Base-by-base conservation (phyloP, 2,888 invertebrate species). In the Eilema griseolum region DNA sequence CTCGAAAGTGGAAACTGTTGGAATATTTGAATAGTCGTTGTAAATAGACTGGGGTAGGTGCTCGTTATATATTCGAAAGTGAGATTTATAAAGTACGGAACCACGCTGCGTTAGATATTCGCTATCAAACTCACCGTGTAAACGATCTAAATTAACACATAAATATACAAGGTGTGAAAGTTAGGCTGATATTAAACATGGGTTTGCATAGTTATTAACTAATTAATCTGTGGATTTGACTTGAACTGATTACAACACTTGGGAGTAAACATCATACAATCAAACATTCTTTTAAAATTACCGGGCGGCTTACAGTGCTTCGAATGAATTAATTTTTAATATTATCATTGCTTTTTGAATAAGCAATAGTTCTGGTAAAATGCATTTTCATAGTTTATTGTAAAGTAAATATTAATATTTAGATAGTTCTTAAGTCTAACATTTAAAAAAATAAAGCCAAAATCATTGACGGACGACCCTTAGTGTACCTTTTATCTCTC, bases 51-150 rank as follows among this genome's bases (percentile, higher is more conserved):
- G 69, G 79, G 76, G 74, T 75, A 72, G 75, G 71, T 66, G 73
- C 81, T 83, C 80, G 80, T 85, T 81, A 80, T 78, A 78, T 79
- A 77, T 82, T 81, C 67, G 82, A 86, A 86, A 86, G 84, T 84
- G 77, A 79, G 80, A 81, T 85, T 78, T 85, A 84, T 83, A 74
- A 70, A 81, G 79, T 82, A 77, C 77, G 79, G 77, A 76, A 79
- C 75, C 82, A 81, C 69, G 85, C 83, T 81, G 85, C 33, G 81
- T 77, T 78, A 75, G 80, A 78, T 77, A 81, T 75, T 74, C 68
- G 67, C 68, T 79, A 80, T 80, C 81, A 79, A 37, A 41, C 28
- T 24, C 61, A 12, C 26, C 52, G 57, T 77, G 79, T 71, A 76
- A 77, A 74, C 68, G 70, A 46, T 71, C 71, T 63, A 66, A 67